A percentile compares a stretch with the other conserved stretches of the same genome.
These are phyloP conservation scores for Gymnorhina tibicen DNA, from an alignment of 2,113 vertebrate species.

Conservation along the genomic window DNA sequence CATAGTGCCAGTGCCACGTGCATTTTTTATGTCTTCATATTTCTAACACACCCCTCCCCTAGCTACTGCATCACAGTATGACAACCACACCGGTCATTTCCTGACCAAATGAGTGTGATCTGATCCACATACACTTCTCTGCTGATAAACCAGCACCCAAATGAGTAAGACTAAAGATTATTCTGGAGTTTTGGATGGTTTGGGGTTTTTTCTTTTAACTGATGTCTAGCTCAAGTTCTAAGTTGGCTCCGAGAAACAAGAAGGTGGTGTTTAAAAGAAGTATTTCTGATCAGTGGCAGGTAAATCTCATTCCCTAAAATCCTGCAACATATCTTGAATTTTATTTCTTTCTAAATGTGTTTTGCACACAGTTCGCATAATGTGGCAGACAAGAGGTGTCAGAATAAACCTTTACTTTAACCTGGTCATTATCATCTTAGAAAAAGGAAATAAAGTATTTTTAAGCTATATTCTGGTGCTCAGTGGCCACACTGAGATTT, in stretches of 20 bases:
- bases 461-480: not conserved
- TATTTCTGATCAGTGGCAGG: not conserved
- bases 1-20: fast-evolving
- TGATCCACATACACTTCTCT: not conserved
- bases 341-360: not conserved
- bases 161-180: not conserved
- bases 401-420: not conserved
- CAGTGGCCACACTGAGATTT: not conserved
- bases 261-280: not conserved
- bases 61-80: not conserved
- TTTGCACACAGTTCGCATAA: not conserved
- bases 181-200: not conserved
- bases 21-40: not conserved
- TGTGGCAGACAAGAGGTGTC: not conserved
- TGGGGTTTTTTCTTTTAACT: not conserved
- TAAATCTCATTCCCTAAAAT: not conserved
- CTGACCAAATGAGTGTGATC: not conserved
- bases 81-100: not conserved
- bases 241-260: not conserved
- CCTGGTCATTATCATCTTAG: not conserved
- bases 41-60: not conserved
- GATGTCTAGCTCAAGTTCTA: not conserved
- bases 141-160: not conserved
- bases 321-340: not conserved
- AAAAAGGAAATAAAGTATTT: not conserved